These are phyloP conservation scores for Noctua pronuba DNA, from an alignment of 2,888 invertebrate genomes.

Conservation along the genomic window DNA sequence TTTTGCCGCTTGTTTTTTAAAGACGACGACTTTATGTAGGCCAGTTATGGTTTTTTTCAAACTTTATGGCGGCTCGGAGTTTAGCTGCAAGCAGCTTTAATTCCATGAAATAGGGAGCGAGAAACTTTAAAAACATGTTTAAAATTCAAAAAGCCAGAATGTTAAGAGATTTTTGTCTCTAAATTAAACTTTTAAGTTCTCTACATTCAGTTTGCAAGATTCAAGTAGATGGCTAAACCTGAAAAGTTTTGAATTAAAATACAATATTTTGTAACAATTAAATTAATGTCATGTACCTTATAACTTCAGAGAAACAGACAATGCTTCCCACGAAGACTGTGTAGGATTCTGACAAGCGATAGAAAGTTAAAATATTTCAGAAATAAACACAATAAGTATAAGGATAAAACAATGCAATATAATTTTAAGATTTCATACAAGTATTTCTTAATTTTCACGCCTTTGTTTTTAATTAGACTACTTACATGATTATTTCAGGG, in stretches of 20 bases:
- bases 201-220: not conserved
- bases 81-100: no score
- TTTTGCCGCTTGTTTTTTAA: not conserved
- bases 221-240: not conserved
- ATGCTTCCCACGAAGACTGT: constrained; percentile 29
- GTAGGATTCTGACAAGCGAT: not conserved
- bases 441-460: not conserved
- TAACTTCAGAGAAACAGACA: constrained; percentile 19
- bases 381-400: not conserved
- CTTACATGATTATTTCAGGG: not conserved
- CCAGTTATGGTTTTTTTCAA: not conserved
- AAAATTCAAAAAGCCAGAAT: no score
- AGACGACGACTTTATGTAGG: not conserved
- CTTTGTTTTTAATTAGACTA: not conserved
- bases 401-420: constrained; percentile 8
- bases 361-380: constrained; percentile 28
- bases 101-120: no score
- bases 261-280: not conserved
- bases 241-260: not conserved
- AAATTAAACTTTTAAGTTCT: not conserved
- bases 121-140: no score
- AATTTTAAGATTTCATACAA: constrained; percentile 10
- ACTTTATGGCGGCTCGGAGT: no score
- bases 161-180: not conserved
- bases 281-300: not conserved